Evolutionary conservation across 1,140 invertebrate species (phyloP), one percentile per base, ranked within the genome.

Genomic region (Berghia stephanieae): DNA sequence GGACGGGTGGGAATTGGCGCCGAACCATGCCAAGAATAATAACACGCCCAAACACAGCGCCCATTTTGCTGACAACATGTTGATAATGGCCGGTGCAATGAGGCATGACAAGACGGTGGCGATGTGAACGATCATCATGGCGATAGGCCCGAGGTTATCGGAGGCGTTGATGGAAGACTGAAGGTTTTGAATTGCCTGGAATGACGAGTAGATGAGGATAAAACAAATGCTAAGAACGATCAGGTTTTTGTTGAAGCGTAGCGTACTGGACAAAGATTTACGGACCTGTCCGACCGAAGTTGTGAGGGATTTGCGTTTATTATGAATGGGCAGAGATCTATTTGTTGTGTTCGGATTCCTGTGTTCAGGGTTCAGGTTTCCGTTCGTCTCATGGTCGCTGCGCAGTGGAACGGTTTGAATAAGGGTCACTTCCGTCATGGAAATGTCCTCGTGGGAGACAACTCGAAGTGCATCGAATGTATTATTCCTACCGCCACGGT

Each of bases 121-220:
- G 13, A 83, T 82, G 78, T 89, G 86, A 0, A 89, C 80, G 78
- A 81, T 83, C 38, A 77, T 79, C 87, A 89, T 88, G 5, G 86
- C 78, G 3, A 87, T 83, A n/a, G 87, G 83, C 18, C 88, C 88
- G 16, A 88, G 78, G 63, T 86, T 77, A 63, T 78, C 69, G 10
- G 81, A 69, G 16, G 81, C 74, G 75, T 89, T 88, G 27, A 89
- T 77, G 13, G 85, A 87, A 10, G 87, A 87, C 79, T 89, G 86
- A 1, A 89, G 79, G 69, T 89, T 89, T 72, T 89, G 88, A 75
- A 88, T 86, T 34, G 86, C 87, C 67, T 87, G 78, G 70, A 88
- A 89, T 40, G 85, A 86, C 24, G 87, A 86, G 81, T 87, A 89
- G n/a, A 88, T 80, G 16, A 88, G 81, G 43, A 89, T 87, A 74